phyloP scores from a whole-genome alignment of 2,797 vertebrate species.

The Betta splendens region DNA sequence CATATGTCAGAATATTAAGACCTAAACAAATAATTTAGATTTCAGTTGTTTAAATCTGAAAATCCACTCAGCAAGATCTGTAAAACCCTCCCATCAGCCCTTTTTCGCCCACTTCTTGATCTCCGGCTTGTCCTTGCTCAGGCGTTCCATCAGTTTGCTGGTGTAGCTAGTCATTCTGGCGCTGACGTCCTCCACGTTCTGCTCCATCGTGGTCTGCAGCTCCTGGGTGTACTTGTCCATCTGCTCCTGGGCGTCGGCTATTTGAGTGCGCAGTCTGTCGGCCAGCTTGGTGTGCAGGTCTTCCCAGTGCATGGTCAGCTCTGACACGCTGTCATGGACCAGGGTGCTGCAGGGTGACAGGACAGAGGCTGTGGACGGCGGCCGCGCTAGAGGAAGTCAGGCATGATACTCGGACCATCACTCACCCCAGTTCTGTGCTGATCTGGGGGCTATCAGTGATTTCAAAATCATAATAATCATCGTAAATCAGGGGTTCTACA shows the following conservation, averaged over 20 bases:
- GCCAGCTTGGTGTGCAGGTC: conserved; percentile 74
- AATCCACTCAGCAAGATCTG: no score
- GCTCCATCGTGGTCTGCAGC: conserved; percentile 79
- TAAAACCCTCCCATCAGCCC: conserved; percentile 2
- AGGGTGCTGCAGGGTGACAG: conserved; percentile 67
- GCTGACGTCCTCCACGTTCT: conserved; percentile 74
- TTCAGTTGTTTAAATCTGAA: no score
- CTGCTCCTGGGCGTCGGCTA: conserved; percentile 73
- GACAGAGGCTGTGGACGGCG: background rate
- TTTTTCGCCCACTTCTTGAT: conserved; percentile 75
- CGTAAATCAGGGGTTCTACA: conserved; percentile 69
- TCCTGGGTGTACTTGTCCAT: conserved; percentile 78
- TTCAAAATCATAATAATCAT: no score
- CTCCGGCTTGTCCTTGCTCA: conserved; percentile 80
- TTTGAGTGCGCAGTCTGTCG: conserved; percentile 64
- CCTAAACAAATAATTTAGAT: no score
- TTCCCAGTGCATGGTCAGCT: conserved; percentile 74
- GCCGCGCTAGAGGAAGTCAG: background rate
- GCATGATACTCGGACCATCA: conserved; percentile 29
- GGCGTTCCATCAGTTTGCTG: conserved; percentile 84
- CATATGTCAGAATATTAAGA: no score
- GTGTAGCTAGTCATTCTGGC: conserved; percentile 67
- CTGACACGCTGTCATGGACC: conserved; percentile 80
- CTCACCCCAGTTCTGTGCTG: conserved; percentile 85
- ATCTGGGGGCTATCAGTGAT: conserved; percentile 70